Base-by-base conservation (phyloP, 2,797 vertebrate genomes). In the Arnoldichthys spilopterus region DNA sequence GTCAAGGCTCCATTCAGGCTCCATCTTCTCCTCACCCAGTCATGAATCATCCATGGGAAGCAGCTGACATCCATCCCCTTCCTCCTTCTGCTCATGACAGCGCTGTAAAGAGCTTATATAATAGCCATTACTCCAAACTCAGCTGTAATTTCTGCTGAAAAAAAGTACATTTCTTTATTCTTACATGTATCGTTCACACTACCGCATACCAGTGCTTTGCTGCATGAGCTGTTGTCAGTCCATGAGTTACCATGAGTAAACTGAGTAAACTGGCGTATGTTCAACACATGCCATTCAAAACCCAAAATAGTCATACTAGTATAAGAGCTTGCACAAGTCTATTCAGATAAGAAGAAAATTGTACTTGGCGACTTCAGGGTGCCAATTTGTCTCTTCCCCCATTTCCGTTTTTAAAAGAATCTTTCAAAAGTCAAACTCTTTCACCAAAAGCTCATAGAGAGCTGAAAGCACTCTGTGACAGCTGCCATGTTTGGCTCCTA, bases 391-490 rank as follows among this genome's bases (percentile, higher is more conserved):
- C 34, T 37, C 34, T 37, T 37, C 18, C 12, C 64, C 40, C 37
- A 66, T 32, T n/a, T 64, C 32, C 2, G n/a, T 11, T 64, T 64
- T 64, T n/a, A 22, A 62, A 62, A 20, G 59, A 20, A 34, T 30
- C 6, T 34, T 61, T 18, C 28, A 30, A 32, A 63, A 63, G 16
- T 34, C 37, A 9, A 40, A 28, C 4, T 70, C 82, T 45, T 81
- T 82, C 67, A 82, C 76, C 78, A 61, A 79, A 72, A 67, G 67
- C 80, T 82, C 24, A 43, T 24, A 34, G 72, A 83, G 79, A 83
- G 68, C 80, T 87, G 54, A 45, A 76, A 80, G 70, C 74, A 75
- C 59, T 66, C 45, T 45, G 58, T 76, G 75, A 82, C 82, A 79
- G 75, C 61, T 26, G 43, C 63, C 22, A 18, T 30, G 74, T 78